A percentile compares a stretch with the other conserved stretches of the same genome.
phyloP scores from a whole-genome alignment of 2,113 vertebrate species.

The Mesoclemmys tuberculata region DNA sequence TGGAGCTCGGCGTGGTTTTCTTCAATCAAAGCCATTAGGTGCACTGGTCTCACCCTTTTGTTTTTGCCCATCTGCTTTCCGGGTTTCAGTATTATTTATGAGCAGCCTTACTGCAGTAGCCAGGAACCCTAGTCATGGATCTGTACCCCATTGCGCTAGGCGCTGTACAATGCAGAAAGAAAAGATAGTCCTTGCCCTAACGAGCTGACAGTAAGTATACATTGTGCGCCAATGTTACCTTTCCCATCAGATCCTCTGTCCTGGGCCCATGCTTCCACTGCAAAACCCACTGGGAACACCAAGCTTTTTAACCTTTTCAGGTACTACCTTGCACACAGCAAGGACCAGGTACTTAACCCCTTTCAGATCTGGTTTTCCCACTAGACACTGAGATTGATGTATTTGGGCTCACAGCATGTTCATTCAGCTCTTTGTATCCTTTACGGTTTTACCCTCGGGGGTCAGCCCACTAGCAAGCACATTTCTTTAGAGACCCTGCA shows the following conservation, averaged over 20 bases:
- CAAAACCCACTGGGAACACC: too few relatives aligned
- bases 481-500: neutral
- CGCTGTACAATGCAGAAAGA: neutral
- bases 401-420: too few relatives aligned
- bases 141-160: neutral
- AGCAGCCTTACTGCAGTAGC: too few relatives aligned
- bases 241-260: neutral
- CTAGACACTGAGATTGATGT: neutral
- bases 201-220: neutral
- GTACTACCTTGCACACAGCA: neutral
- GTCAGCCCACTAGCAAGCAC: neutral
- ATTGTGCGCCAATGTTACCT: neutral
- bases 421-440: neutral
- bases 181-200: neutral
- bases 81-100: neutral
- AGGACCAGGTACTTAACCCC: neutral
- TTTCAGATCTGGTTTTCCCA: neutral
- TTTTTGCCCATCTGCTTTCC: neutral
- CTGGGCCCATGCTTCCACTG: neutral
- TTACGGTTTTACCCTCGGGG: too few relatives aligned
- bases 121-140: too few relatives aligned
- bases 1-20: neutral
- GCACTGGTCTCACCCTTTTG: neutral
- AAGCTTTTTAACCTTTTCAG: neutral
- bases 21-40: neutral